Conservation (phyloP, 2,113 vertebrate species). For the Albula glossodonta region DNA sequence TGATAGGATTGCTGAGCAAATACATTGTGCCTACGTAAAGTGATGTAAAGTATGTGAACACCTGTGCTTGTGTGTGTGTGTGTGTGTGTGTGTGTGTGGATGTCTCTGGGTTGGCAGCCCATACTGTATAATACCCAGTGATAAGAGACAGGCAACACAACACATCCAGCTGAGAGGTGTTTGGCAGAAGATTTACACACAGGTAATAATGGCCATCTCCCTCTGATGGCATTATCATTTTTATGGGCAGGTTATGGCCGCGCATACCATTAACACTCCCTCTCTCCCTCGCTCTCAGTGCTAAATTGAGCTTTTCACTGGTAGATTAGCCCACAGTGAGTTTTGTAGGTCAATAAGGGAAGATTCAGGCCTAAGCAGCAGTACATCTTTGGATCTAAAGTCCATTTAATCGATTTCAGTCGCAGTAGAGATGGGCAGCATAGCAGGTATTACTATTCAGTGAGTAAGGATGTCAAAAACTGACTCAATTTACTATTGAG, state of each 20-base stretch:
- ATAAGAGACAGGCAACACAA: neutral
- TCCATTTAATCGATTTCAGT: neutral
- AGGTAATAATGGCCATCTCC: conserved; percentile 38
- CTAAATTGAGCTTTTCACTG: conserved; percentile 39
- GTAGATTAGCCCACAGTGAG: conserved; percentile 26
- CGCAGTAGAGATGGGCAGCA: neutral
- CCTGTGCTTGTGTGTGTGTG: neutral
- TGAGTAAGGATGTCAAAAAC: no score
- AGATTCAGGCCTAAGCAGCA: conserved; percentile 21
- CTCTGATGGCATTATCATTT: conserved; percentile 8
- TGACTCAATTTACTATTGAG: neutral
- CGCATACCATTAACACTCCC: conserved; percentile 37
- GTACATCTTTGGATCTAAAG: neutral
- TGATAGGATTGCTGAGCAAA: no score
- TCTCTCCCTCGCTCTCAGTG: neutral
- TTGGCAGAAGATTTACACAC: conserved; percentile 36
- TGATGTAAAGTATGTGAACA: neutral
- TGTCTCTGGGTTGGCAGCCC: neutral
- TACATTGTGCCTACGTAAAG: no score
- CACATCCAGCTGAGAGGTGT: neutral
- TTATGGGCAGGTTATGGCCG: conserved; percentile 28
- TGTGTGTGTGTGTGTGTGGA: neutral
- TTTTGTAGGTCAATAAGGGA: conserved; percentile 12
- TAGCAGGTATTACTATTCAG: no score
- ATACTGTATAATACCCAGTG: neutral